These are phyloP conservation scores for Crioceris asparagi DNA, from an alignment of 2,888 invertebrate genomes.

Conservation along the genomic window DNA sequence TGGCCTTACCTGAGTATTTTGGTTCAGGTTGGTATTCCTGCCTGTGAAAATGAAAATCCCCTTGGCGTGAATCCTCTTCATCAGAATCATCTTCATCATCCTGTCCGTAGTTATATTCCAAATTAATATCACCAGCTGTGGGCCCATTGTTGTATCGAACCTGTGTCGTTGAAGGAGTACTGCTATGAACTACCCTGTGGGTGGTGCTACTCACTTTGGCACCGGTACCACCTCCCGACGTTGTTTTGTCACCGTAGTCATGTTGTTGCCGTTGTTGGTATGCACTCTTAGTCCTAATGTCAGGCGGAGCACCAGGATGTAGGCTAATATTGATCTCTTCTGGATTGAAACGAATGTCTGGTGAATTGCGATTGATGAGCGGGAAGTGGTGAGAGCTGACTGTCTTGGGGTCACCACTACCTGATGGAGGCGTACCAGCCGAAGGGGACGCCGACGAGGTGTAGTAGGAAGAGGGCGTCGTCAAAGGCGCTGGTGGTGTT, in stretches of 20 bases:
- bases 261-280: constrained; percentile 19
- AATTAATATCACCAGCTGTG: constrained; percentile 25
- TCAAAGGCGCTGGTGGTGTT: constrained; percentile 17
- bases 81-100: constrained; percentile 11
- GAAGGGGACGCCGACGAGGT: not conserved
- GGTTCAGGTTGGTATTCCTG: constrained; percentile 14
- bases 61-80: constrained; percentile 2
- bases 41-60: constrained; percentile 13
- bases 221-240: not conserved
- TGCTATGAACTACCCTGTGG: no score
- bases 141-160: constrained; percentile 8
- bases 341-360: constrained; percentile 36
- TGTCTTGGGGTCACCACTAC: not conserved
- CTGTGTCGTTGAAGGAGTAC: no score
- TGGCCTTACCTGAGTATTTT: constrained; percentile 12
- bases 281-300: constrained; percentile 26
- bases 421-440: not conserved
- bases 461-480: constrained; percentile 2
- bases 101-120: constrained; percentile 28
- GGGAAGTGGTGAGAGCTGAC: constrained; percentile 32
- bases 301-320: constrained; percentile 32
- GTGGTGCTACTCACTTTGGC: no score
- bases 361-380: constrained; percentile 22
- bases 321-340: constrained; percentile 37
- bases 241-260: constrained; percentile 1